A percentile compares a stretch with the other conserved stretches of the same genome.
These are phyloP conservation scores for Bombylius discolor DNA, from an alignment of 2,888 invertebrate genomes.

Conservation along the genomic window DNA sequence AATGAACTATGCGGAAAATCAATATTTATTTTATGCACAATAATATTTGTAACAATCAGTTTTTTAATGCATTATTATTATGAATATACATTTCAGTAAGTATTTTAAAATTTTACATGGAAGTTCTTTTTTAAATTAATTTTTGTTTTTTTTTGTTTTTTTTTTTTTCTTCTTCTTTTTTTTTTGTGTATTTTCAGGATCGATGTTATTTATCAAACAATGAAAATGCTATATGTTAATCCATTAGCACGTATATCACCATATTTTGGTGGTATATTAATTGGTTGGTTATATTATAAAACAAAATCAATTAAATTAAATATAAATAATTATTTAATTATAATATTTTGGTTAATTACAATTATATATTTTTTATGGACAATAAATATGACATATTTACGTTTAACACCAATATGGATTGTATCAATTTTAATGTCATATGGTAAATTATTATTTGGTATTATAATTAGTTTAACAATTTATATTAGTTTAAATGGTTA, in stretches of 20 bases:
- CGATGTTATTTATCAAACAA: background rate
- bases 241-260: slow-evolving; percentile 26
- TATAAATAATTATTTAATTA: slow-evolving; percentile 8
- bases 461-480: slow-evolving; percentile 22
- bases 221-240: slow-evolving; percentile 23
- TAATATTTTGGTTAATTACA: slow-evolving; percentile 21
- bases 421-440: slow-evolving; percentile 25
- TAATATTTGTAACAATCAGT: slow-evolving; percentile 17
- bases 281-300: slow-evolving; percentile 13
- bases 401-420: slow-evolving; percentile 20
- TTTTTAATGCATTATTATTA: slow-evolving; percentile 22
- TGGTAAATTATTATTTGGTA: slow-evolving; percentile 25
- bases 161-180: background rate
- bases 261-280: slow-evolving; percentile 24
- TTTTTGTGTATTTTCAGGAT: background rate
- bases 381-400: slow-evolving; percentile 27
- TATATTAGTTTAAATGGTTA: slow-evolving; percentile 22
- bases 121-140: background rate
- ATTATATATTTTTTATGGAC: slow-evolving; percentile 19
- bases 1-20: slow-evolving; percentile 19
- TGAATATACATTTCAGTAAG: slow-evolving; percentile 27
- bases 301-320: background rate
- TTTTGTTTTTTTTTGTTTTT: background rate
- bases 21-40: slow-evolving; percentile 16
- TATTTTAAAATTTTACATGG: background rate